phyloP scores from a whole-genome alignment of 92 coral and sea anemone species.

The Pocillopora meandrina region DNA sequence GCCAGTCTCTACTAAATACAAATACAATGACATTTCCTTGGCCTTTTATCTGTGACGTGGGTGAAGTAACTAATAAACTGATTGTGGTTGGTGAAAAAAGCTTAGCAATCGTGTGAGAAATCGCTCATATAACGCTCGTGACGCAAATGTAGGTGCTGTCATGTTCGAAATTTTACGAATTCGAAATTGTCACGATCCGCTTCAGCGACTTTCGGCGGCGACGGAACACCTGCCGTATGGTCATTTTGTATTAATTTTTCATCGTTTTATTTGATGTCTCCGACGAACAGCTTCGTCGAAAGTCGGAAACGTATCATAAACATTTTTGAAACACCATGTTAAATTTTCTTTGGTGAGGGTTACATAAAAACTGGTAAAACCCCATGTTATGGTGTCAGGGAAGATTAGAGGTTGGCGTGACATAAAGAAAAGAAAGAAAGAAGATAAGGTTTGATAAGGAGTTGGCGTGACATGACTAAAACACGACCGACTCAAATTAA shows the following conservation, averaged over 20 bases:
- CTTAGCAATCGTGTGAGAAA: slow-evolving; percentile 15
- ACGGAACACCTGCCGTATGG: not conserved
- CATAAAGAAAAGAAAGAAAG: not conserved
- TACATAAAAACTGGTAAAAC: too few relatives aligned
- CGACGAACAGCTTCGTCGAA: not conserved
- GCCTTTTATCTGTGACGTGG: not conserved
- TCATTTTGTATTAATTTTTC: not conserved
- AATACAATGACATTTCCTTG: not conserved
- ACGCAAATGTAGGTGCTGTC: not conserved
- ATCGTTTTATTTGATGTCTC: not conserved
- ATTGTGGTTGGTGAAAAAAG: not conserved
- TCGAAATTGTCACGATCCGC: too few relatives aligned
- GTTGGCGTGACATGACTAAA: not conserved
- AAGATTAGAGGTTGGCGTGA: slow-evolving; percentile 12
- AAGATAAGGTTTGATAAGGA: too few relatives aligned
- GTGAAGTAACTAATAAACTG: not conserved
- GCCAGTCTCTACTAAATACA: too few relatives aligned
- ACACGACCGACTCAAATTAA: slow-evolving; percentile 8
- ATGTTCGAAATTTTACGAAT: too few relatives aligned
- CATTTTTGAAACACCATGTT: too few relatives aligned
- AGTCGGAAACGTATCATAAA: too few relatives aligned
- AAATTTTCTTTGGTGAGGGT: too few relatives aligned
- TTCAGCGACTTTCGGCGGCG: not conserved
- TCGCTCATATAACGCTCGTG: slow-evolving; percentile 14
- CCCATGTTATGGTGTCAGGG: too few relatives aligned